A percentile compares a stretch with the other conserved stretches of the same genome.
These are phyloP conservation scores for Melanogrammus aeglefinus DNA, from an alignment of 2,797 vertebrate species.

Conservation along the genomic window DNA sequence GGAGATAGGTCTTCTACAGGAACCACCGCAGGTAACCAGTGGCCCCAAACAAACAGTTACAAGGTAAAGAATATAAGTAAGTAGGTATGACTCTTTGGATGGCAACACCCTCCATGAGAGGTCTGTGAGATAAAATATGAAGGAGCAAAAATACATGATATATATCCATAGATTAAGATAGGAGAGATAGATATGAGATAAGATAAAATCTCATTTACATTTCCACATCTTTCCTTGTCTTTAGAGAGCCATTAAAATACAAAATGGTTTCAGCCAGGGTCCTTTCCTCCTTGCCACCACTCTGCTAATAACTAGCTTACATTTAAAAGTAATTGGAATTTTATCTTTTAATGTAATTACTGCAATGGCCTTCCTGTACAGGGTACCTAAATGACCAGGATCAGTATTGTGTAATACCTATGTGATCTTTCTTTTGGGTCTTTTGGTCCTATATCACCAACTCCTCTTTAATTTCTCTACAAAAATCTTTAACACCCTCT, in stretches of 20 bases:
- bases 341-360: slow-evolving; percentile 65
- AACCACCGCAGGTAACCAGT: neutral
- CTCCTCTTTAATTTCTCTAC: neutral
- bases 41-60: neutral
- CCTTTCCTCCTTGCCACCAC: slow-evolving; percentile 25
- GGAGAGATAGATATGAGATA: slow-evolving; percentile 23
- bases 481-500: neutral
- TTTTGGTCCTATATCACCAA: neutral
- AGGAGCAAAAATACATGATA: slow-evolving; percentile 23
- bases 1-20: neutral
- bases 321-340: slow-evolving; percentile 66
- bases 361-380: slow-evolving; percentile 44
- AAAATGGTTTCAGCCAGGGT: slow-evolving; percentile 22
- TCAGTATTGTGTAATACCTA: slow-evolving; percentile 26
- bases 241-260: slow-evolving; percentile 49
- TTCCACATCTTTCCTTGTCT: slow-evolving; percentile 41
- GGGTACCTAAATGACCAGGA: slow-evolving; percentile 42
- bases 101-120: neutral
- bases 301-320: slow-evolving; percentile 46
- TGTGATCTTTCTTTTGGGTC: slow-evolving; percentile 36
- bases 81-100: neutral
- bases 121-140: slow-evolving; percentile 22
- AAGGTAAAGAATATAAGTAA: neutral
- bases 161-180: slow-evolving; percentile 20
- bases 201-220: slow-evolving; percentile 31